Conservation (phyloP, 2,113 vertebrate species). For the human (Homo sapiens) region GRCh38 chr12:104994501-104995000, state of each 20-base stretch:
- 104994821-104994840: not conserved
- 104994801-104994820: not conserved
- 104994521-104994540: constrained; percentile 75
- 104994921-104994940: not conserved
- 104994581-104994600: constrained; percentile 52
- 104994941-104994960: not conserved
- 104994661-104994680: constrained; percentile 82
- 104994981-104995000: too few species aligned
- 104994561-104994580: constrained; percentile 83
- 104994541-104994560: constrained; percentile 74
- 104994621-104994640: constrained; percentile 86
- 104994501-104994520: constrained; percentile 82
- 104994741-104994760: not conserved
- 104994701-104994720: not conserved
- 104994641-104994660: constrained; percentile 88
- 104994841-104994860: not conserved
- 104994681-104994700: constrained; percentile 66
- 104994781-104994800: constrained; percentile 27
- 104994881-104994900: not conserved
- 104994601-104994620: constrained; percentile 89
- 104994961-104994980: not conserved
- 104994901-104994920: not conserved
- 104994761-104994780: not conserved
- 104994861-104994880: not conserved
- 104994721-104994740: not conserved